Conservation (phyloP, 2,888 invertebrate genomes). For the Drosophila paranaensis region DNA sequence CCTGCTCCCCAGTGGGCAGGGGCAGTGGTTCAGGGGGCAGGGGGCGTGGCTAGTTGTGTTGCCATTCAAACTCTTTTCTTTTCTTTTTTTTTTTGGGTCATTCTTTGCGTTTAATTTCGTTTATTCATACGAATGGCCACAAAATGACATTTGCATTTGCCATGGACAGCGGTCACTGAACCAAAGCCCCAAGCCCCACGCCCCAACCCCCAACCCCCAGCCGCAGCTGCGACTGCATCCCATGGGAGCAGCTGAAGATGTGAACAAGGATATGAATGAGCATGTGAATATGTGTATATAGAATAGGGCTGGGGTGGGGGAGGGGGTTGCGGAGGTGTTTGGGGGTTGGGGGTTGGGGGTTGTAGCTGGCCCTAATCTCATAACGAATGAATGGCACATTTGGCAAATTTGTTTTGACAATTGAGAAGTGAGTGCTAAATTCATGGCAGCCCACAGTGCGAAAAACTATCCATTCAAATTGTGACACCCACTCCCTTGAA, state of each 20-base stretch:
- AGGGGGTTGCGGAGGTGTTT: neutral
- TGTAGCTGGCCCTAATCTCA: slow-evolving; percentile 65
- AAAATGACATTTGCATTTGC: slow-evolving; percentile 83
- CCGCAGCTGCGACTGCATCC: slow-evolving; percentile 44
- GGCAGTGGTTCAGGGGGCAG: too few relatives aligned
- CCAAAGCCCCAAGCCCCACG: neutral
- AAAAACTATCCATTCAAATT: slow-evolving; percentile 64
- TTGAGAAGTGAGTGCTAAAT: slow-evolving; percentile 71
- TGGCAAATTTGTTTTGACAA: slow-evolving; percentile 81
- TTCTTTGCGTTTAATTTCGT: slow-evolving; percentile 82
- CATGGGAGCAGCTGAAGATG: slow-evolving; percentile 34
- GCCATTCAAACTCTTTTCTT: slow-evolving; percentile 63
- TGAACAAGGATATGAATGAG: slow-evolving; percentile 5
- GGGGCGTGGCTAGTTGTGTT: slow-evolving; percentile 47
- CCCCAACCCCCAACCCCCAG: neutral
- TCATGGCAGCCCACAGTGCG: slow-evolving; percentile 58
- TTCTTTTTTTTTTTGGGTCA: slow-evolving; percentile 22
- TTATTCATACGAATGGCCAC: slow-evolving; percentile 83
- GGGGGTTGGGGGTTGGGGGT: neutral
- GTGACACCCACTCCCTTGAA: neutral
- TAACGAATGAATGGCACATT: slow-evolving; percentile 81
- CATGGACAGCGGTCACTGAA: slow-evolving; percentile 29
- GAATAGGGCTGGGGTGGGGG: neutral
- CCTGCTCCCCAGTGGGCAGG: slow-evolving; percentile 38
- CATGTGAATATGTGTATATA: neutral